phyloP scores from a whole-genome alignment of 2,888 invertebrate species.

The Drosophila prolongata region DNA sequence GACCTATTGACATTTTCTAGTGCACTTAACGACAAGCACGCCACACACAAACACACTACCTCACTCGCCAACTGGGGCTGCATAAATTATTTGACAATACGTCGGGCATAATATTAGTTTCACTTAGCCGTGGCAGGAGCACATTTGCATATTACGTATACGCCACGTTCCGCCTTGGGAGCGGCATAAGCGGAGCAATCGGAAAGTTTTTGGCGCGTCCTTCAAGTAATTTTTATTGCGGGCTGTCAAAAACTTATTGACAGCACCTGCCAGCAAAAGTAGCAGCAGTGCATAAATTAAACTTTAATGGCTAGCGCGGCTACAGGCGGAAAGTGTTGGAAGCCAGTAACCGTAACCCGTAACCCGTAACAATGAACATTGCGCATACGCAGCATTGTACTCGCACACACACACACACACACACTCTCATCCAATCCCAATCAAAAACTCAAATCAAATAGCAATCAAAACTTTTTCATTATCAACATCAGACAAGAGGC shows the following conservation, averaged over 20 bases:
- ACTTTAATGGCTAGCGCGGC: constrained; percentile 41
- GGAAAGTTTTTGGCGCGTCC: constrained; percentile 42
- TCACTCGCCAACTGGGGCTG: constrained; percentile 40
- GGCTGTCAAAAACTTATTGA: constrained; percentile 65
- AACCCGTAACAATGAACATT: constrained; percentile 44
- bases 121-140: constrained; percentile 47
- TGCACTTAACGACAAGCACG: constrained; percentile 63
- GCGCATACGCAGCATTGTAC: constrained; percentile 61
- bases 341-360: constrained; percentile 7
- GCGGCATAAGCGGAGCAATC: constrained; percentile 18
- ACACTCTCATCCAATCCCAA: constrained; percentile 28
- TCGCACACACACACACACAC: neutral
- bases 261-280: constrained; percentile 51
- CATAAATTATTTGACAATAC: constrained; percentile 73
- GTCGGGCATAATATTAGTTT: constrained; percentile 72
- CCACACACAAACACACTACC: constrained; percentile 15
- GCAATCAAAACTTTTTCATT: constrained; percentile 79
- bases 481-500: constrained; percentile 58
- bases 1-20: constrained; percentile 69
- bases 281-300: constrained; percentile 49
- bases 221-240: constrained; percentile 48
- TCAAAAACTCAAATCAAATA: constrained; percentile 73
- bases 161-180: constrained; percentile 43
- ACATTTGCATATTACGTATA: constrained; percentile 72
- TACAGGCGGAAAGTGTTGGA: constrained; percentile 38